Evolutionary conservation across 2,888 invertebrate genomes (phyloP).

Genomic region (Achlya flavicornis): DNA sequence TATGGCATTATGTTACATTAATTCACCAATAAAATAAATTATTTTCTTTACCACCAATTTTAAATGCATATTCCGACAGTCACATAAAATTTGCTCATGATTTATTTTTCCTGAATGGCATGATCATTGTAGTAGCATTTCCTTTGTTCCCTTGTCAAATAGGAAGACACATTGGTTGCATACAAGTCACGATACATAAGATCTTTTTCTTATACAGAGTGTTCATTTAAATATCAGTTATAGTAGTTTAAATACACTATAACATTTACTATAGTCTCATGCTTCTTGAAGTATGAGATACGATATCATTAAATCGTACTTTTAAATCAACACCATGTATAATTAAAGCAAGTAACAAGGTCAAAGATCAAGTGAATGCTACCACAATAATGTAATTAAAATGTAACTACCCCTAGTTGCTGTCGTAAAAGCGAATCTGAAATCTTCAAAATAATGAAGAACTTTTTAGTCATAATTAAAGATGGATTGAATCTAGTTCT

Average conservation of each 20-base stretch:
- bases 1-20: constrained; percentile 58
- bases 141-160: constrained; percentile 21
- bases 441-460: background rate
- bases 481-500: background rate
- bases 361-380: constrained; percentile 51
- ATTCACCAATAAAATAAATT: constrained; percentile 64
- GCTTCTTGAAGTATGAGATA: background rate
- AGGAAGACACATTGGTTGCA: constrained; percentile 40
- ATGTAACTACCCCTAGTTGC: constrained; percentile 39
- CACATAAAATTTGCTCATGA: constrained; percentile 45
- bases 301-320: background rate
- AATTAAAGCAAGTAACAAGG: constrained; percentile 7
- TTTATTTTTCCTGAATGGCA: constrained; percentile 35
- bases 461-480: background rate
- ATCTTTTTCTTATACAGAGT: constrained; percentile 13
- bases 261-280: background rate
- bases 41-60: constrained; percentile 61
- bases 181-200: constrained; percentile 11
- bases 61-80: constrained; percentile 78
- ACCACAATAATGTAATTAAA: constrained; percentile 61
- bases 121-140: constrained; percentile 73
- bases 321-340: constrained; percentile 8
- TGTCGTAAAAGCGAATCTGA: background rate
- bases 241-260: background rate
- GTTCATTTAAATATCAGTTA: constrained; percentile 1